Conservation (phyloP, 2,113 vertebrate species). For the Lutjanus erythropterus region DNA sequence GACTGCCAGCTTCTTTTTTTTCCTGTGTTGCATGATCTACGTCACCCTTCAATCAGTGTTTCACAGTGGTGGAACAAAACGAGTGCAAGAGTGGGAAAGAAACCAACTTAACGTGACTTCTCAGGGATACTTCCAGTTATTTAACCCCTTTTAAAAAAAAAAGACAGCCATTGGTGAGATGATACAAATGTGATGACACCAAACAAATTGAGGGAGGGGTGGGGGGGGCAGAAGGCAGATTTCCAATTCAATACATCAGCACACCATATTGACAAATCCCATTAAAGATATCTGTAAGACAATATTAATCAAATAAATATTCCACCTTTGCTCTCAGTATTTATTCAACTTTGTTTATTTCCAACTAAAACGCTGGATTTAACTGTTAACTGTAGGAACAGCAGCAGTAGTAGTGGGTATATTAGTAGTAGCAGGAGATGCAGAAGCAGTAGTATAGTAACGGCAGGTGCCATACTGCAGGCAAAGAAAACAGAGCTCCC, state of each 20-base stretch:
- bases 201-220: constrained; percentile 33
- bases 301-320: constrained; percentile 85
- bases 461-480: constrained; percentile 65
- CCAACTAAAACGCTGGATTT: constrained; percentile 89
- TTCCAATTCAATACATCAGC: constrained; percentile 68
- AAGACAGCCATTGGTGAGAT: constrained; percentile 57
- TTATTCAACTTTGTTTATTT: constrained; percentile 68
- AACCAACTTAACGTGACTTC: constrained; percentile 60
- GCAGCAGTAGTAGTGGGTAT: constrained; percentile 86
- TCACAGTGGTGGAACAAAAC: constrained; percentile 55
- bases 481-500: constrained; percentile 56
- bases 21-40: neutral
- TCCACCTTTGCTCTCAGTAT: constrained; percentile 75
- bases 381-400: constrained; percentile 76
- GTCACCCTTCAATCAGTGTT: constrained; percentile 21
- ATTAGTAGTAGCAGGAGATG: constrained; percentile 83
- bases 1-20: constrained; percentile 13
- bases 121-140: constrained; percentile 78
- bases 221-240: constrained; percentile 61
- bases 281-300: constrained; percentile 75
- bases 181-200: constrained; percentile 52
- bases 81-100: constrained; percentile 65
- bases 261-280: constrained; percentile 63
- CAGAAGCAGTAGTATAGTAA: constrained; percentile 85
- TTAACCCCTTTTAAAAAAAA: neutral